Evolutionary conservation across 2,113 vertebrate species (phyloP).

Genomic region (Poicephalus gulielmi): DNA sequence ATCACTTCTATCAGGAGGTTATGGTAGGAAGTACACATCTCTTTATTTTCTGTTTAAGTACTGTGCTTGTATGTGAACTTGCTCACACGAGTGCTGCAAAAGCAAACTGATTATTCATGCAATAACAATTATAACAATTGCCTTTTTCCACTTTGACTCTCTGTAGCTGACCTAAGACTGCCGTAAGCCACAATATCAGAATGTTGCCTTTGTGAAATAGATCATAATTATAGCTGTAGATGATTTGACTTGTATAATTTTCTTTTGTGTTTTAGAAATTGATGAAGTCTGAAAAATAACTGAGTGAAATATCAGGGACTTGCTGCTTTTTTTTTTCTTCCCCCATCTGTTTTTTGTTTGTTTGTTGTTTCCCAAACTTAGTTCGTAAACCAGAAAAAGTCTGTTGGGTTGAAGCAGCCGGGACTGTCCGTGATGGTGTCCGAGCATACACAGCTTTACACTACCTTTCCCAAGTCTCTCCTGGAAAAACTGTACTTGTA

Average conservation of each 20-base stretch:
- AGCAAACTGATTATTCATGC: not conserved
- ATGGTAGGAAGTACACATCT: not conserved
- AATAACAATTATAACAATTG: not conserved
- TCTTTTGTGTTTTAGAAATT: not conserved
- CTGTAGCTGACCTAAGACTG: not conserved
- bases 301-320: not conserved
- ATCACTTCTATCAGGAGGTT: not conserved
- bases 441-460: slow-evolving; percentile 90
- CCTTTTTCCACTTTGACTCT: not conserved
- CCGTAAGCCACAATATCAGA: not conserved
- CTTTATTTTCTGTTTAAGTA: not conserved
- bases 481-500: slow-evolving; percentile 86
- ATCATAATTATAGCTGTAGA: not conserved
- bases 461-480: slow-evolving; percentile 82
- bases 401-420: slow-evolving; percentile 82
- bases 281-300: not conserved
- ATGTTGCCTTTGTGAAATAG: not conserved
- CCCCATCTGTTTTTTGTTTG: not conserved
- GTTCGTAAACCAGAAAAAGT: slow-evolving; percentile 91
- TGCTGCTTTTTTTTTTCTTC: not conserved
- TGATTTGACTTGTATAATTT: not conserved
- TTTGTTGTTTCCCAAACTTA: slow-evolving; percentile 34
- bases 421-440: slow-evolving; percentile 85
- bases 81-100: not conserved
- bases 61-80: not conserved